Evolutionary conservation across 1,140 invertebrate genomes (phyloP).

Genomic region (Euborellia annulipes): DNA sequence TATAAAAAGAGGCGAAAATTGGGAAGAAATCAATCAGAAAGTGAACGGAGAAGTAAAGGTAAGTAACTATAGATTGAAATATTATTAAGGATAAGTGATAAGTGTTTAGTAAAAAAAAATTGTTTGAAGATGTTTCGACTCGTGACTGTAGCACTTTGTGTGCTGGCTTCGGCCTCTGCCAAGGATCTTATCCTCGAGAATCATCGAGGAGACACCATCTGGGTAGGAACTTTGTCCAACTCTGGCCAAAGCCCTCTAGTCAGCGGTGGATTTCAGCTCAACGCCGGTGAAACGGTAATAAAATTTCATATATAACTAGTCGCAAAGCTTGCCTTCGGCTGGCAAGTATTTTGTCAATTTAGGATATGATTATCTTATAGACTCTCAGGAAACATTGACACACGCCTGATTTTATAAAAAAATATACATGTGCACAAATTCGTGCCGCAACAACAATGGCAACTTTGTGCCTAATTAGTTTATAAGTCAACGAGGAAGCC

Average conservation of each 20-base stretch:
- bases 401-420: background rate
- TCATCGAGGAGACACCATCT: background rate
- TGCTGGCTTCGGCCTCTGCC: too few relatives aligned
- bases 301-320: background rate
- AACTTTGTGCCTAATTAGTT: too few relatives aligned
- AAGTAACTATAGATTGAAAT: too few relatives aligned
- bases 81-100: too few relatives aligned
- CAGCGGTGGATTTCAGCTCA: conserved; percentile 1
- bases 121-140: too few relatives aligned
- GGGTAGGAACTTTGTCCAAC: conserved; percentile 6
- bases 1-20: too few relatives aligned
- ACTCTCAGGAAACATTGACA: background rate
- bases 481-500: too few relatives aligned
- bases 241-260: background rate
- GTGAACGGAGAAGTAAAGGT: too few relatives aligned
- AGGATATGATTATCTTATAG: background rate
- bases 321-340: background rate
- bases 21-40: too few relatives aligned
- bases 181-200: conserved; percentile 4
- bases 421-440: background rate
- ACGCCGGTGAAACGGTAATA: background rate
- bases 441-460: conserved; percentile 12
- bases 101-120: too few relatives aligned
- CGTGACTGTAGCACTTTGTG: too few relatives aligned
- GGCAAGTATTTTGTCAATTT: background rate